These are phyloP conservation scores for Zoanthus solanderi DNA, from an alignment of 92 coral and sea anemone genomes.

Conservation along the genomic window DNA sequence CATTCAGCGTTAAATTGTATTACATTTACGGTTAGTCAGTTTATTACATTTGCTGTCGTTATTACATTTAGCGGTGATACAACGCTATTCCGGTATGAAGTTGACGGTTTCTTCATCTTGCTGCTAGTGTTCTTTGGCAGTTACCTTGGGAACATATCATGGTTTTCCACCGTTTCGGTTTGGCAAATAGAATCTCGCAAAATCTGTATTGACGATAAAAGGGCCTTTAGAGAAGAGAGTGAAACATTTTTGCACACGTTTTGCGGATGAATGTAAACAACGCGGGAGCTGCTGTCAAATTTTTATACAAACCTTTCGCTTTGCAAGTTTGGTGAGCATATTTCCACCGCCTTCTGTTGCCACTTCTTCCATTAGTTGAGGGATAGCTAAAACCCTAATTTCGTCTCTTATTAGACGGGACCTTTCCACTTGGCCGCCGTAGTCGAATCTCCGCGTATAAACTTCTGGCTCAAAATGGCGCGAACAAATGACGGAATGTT, in stretches of 20 bases:
- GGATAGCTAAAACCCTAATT: constrained; percentile 12
- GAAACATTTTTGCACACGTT: too few species aligned
- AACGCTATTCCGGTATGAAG: background rate
- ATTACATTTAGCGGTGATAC: too few species aligned
- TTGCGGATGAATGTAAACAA: constrained; percentile 22
- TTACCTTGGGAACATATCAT: background rate
- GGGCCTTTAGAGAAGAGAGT: constrained; percentile 26
- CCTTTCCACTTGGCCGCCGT: too few species aligned
- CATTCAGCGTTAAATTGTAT: background rate
- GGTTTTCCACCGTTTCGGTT: background rate
- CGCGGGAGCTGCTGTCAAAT: constrained; percentile 17
- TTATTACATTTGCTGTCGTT: background rate
- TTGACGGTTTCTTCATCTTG: too few species aligned
- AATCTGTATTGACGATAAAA: background rate
- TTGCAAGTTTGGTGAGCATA: constrained; percentile 19
- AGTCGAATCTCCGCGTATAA: background rate
- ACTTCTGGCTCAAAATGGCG: constrained; percentile 6
- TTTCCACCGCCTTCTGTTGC: too few species aligned
- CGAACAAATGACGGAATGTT: constrained; percentile 27
- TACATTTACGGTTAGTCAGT: too few species aligned
- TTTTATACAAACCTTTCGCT: constrained; percentile 27
- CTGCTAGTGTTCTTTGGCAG: background rate
- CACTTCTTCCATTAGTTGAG: constrained; percentile 11
- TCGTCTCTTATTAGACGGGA: constrained; percentile 15
- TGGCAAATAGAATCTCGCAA: constrained; percentile 15